These are phyloP conservation scores for Protosalanx chinensis DNA, from an alignment of 2,797 vertebrate species.

Conservation along the genomic window DNA sequence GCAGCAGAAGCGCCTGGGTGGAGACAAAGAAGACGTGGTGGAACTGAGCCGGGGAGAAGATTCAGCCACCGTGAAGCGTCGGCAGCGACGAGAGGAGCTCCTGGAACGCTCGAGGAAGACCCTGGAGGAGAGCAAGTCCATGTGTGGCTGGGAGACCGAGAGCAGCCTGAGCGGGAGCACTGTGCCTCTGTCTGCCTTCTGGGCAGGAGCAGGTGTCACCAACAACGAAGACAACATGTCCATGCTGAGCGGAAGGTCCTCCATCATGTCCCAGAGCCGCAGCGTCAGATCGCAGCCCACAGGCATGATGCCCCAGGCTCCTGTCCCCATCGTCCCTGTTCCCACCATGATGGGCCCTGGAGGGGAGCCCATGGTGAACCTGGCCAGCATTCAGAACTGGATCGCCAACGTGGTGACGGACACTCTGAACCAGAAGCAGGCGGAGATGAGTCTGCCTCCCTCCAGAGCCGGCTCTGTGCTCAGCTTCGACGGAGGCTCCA, in stretches of 20 bases:
- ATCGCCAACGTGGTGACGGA: slow-evolving; percentile 90
- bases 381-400: slow-evolving; percentile 94
- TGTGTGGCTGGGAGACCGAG: slow-evolving; percentile 83
- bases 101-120: slow-evolving; percentile 85
- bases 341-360: slow-evolving; percentile 72
- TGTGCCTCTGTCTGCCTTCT: slow-evolving; percentile 86
- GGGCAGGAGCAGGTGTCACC: slow-evolving; percentile 68
- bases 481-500: slow-evolving; percentile 55
- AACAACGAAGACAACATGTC: slow-evolving; percentile 79
- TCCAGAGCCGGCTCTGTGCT: slow-evolving; percentile 73
- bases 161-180: slow-evolving; percentile 75
- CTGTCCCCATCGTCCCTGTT: slow-evolving; percentile 61
- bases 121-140: slow-evolving; percentile 89
- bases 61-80: slow-evolving; percentile 73
- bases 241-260: slow-evolving; percentile 79
- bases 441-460: slow-evolving; percentile 78
- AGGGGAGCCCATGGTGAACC: slow-evolving; percentile 83
- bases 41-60: slow-evolving; percentile 82
- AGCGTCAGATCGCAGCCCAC: slow-evolving; percentile 52
- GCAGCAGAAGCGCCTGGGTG: slow-evolving; percentile 80
- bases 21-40: slow-evolving; percentile 80
- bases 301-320: slow-evolving; percentile 19
- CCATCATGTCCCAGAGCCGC: slow-evolving; percentile 68
- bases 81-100: slow-evolving; percentile 85
- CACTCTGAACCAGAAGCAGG: slow-evolving; percentile 91